Base-by-base conservation (phyloP, 2,797 vertebrate species). In the Syngnathus acus region DNA sequence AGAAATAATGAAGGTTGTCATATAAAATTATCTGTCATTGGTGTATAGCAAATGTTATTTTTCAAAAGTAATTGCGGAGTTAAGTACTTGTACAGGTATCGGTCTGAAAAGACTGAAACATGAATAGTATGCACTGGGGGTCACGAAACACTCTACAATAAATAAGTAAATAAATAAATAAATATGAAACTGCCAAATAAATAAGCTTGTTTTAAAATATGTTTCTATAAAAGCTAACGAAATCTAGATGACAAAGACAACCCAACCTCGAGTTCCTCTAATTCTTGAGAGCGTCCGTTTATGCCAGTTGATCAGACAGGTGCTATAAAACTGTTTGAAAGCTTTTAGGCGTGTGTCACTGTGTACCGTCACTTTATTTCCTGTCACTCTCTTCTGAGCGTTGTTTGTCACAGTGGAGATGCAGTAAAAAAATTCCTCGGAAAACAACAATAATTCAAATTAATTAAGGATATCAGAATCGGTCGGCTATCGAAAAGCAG, bases 391-490 rank as follows among this genome's bases (percentile, higher is more conserved):
- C 57, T 62, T 26, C 71, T 73, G 53, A 53, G 61, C 70, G 60
- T 72, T 86, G 86, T 87, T 86, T 78, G 72, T 71, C 74, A 70
- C 59, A 68, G 72, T 84, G 86, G 82, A 82, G 84, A 79, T 68
- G 65, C 69, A 55, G 69, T 73, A 75, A 82, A 84, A 42, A 62
- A 70, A 73, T 73, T 80, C 70, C 69, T 70, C 38, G 68, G 74
- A 86, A 85, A 87, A 87, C 79, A 84, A 86, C 79, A 86, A 84
- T 81, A 81, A 83, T 77, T 83, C 67, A 86, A 83, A 88, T 84
- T 76, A 84, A 85, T 84, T 86, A 83, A 77, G 72, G 72, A 61
- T 84, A 88, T 88, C 85, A 78, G 80, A 82, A 87, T 79, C 77
- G 84, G 76, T 81, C 67, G 77, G 68, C 65, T 86, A 86, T 88